phyloP scores from a whole-genome alignment of 2,888 invertebrate species.

The Apantesis nais region DNA sequence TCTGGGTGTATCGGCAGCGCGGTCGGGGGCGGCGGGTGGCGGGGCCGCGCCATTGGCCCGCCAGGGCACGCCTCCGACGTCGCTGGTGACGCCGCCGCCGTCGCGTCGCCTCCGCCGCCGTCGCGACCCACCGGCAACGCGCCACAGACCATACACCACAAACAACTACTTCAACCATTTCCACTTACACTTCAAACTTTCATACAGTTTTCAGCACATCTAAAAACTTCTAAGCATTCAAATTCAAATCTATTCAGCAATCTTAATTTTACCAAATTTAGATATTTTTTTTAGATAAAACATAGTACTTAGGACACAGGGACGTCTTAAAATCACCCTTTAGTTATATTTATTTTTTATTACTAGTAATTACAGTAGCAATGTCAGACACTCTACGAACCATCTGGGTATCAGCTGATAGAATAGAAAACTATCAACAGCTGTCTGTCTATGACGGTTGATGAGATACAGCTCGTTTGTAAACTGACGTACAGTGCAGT shows the following conservation, averaged over 20 bases:
- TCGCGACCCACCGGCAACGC: slow-evolving; percentile 54
- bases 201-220: slow-evolving; percentile 32
- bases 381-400: not conserved
- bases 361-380: not conserved
- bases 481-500: not conserved
- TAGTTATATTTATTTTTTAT: not conserved
- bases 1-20: slow-evolving; percentile 73
- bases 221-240: not conserved
- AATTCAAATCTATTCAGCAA: not conserved
- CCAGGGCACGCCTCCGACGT: slow-evolving; percentile 78
- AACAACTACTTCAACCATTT: slow-evolving; percentile 58
- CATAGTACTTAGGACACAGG: not conserved
- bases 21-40: slow-evolving; percentile 73
- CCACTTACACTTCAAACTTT: slow-evolving; percentile 62
- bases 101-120: slow-evolving; percentile 62
- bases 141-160: slow-evolving; percentile 49
- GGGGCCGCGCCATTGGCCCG: slow-evolving; percentile 80
- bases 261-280: not conserved
- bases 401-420: not conserved
- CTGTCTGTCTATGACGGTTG: not conserved
- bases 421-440: not conserved
- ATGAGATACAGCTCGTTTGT: not conserved
- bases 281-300: not conserved
- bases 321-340: not conserved
- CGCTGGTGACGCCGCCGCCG: slow-evolving; percentile 68